Evolutionary conservation across 2,113 vertebrate species (phyloP).

Genomic region (Hystrix brachyura): DNA sequence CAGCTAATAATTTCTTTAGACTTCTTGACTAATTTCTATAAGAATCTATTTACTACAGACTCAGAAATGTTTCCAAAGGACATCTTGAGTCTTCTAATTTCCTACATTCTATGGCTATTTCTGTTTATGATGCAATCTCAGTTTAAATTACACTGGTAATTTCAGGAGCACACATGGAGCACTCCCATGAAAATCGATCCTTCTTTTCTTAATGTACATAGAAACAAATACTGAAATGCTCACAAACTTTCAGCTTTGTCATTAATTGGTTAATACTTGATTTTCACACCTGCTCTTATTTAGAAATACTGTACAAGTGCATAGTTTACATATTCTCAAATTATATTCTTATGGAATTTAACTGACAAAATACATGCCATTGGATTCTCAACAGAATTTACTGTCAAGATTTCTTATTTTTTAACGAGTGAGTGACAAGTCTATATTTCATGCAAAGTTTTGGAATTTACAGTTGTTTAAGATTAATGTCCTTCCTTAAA

Average conservation of each 20-base stretch:
- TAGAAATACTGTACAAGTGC: neutral
- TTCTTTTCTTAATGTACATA: neutral
- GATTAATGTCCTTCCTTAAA: neutral
- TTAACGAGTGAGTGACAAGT: neutral
- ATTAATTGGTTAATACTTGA: neutral
- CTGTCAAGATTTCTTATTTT: neutral
- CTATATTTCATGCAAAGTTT: neutral
- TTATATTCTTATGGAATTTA: neutral
- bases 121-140: constrained; percentile 22
- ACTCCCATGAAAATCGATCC: neutral
- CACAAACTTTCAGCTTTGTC: neutral
- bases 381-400: neutral
- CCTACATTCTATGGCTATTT: constrained; percentile 16
- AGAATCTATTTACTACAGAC: constrained; percentile 47
- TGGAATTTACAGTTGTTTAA: neutral
- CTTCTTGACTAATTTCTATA: neutral
- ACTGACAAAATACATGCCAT: neutral
- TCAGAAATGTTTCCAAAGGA: constrained; percentile 12
- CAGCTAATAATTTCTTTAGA: neutral
- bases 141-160: neutral
- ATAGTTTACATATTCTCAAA: neutral
- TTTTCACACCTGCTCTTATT: neutral
- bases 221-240: neutral
- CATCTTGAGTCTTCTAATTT: constrained; percentile 65
- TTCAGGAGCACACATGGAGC: neutral